Evolutionary conservation across 2,113 vertebrate genomes (phyloP), one percentile per base, ranked within the genome.

Genomic region (Ptyas mucosa): DNA sequence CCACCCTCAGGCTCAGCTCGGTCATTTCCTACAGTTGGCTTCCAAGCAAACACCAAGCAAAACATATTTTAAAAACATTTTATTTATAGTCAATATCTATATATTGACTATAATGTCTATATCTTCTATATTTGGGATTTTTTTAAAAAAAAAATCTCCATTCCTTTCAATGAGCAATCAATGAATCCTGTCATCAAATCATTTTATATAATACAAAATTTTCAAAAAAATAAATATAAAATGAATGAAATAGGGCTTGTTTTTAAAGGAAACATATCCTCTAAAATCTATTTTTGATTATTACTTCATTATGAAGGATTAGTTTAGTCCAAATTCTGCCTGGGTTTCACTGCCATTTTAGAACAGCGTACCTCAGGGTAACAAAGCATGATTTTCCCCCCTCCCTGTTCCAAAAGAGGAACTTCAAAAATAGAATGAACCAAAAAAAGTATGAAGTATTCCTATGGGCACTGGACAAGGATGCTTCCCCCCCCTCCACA

Each of bases 271-370:
- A 81, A 81, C 18, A 43, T 43, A 43, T 43, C 3, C 75, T 81
- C 6, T 39, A 95, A 96, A 95, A 89, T 20, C 49, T 81, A 46
- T 14, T 93, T 96, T 96, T 96, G 53, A 54, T 20, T 93, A 89
- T 91, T 57, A 93, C 61, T 8, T 55, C 11, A 10, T 23, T 94
- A 94, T 89, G 89, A 96, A 95, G 89, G 89, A 54, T 8, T 88
- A 95, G 94, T 91, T 6, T 94, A 97, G 96, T 95, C 94, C 90
- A 93, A 55, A 81, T 87, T 53, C 94, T 2, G 5, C 46, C 90
- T 93, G 55, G 18, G 92, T 24, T 53, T 7, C 43, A 0, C 54
- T 46, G 55, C 46, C 94, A 2, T 10, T 55, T 49, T 89, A 3
- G 88, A 93, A 92, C 7, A 86, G 39, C 10, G 91, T 0, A 0